phyloP scores from a whole-genome alignment of 2,888 invertebrate species.

The Tachina grossa region DNA sequence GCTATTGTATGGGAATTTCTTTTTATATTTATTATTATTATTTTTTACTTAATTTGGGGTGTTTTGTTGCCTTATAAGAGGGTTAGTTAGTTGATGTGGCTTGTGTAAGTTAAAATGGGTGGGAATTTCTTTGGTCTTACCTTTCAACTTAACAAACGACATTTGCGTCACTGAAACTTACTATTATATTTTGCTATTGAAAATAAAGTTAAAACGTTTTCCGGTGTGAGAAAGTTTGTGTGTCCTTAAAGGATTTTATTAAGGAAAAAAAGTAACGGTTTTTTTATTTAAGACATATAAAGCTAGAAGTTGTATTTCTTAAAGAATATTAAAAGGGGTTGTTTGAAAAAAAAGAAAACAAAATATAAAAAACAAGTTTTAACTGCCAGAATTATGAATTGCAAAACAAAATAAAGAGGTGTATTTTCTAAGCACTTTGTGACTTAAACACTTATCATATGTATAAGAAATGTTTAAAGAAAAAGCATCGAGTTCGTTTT shows the following conservation, averaged over 20 bases:
- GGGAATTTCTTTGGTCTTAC: slow-evolving; percentile 78
- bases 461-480: too few relatives aligned
- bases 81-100: slow-evolving; percentile 68
- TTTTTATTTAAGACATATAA: slow-evolving; percentile 7
- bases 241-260: slow-evolving; percentile 43
- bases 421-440: too few relatives aligned
- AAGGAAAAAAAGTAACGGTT: slow-evolving; percentile 52
- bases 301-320: slow-evolving; percentile 47
- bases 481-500: too few relatives aligned
- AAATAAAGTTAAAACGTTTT: slow-evolving; percentile 66
- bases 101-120: slow-evolving; percentile 80
- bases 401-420: too few relatives aligned
- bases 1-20: slow-evolving; percentile 56
- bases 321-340: slow-evolving; percentile 22
- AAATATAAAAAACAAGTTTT: too few relatives aligned
- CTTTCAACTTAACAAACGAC: slow-evolving; percentile 55
- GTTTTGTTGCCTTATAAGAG: slow-evolving; percentile 55
- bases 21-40: not conserved
- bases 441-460: too few relatives aligned
- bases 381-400: too few relatives aligned
- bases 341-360: not conserved
- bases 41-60: slow-evolving; percentile 50
- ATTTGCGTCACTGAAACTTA: slow-evolving; percentile 68
- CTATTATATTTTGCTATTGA: slow-evolving; percentile 43
- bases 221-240: slow-evolving; percentile 66